phyloP scores from a whole-genome alignment of 1,140 invertebrate species.

The Leptonema lineaticorne region DNA sequence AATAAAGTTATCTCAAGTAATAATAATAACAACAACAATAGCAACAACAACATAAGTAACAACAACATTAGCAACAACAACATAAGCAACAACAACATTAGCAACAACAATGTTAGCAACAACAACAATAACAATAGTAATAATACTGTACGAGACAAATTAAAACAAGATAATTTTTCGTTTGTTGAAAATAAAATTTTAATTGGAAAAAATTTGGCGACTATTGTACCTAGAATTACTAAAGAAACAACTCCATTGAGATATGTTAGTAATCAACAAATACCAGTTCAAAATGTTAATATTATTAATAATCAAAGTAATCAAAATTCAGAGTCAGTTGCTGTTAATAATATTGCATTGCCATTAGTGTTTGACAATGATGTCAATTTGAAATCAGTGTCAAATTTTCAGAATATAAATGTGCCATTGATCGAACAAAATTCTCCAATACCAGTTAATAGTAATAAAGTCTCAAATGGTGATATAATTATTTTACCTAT shows the following conservation, averaged over 20 bases:
- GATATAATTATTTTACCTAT: constrained; percentile 8
- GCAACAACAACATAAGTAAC: neutral
- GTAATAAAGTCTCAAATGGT: neutral
- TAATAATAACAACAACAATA: neutral
- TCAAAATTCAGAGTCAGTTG: neutral
- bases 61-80: neutral
- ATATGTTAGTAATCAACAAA: neutral
- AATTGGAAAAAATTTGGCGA: neutral
- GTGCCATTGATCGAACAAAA: neutral
- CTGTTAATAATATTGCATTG: neutral
- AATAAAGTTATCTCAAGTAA: neutral
- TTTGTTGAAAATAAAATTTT: no score
- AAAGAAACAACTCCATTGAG: neutral
- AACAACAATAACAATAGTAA: no score
- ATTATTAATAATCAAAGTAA: neutral
- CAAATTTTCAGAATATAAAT: neutral
- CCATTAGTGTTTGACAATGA: neutral
- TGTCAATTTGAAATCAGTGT: neutral
- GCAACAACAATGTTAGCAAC: no score
- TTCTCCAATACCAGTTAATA: neutral
- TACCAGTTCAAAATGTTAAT: neutral
- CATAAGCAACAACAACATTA: no score
- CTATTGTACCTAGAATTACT: neutral
- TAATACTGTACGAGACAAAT: no score
- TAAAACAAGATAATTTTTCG: no score